Evolutionary conservation across 53 echinoderm and acorn worm species (phyloP).

Genomic region (Echinarachnius parma): DNA sequence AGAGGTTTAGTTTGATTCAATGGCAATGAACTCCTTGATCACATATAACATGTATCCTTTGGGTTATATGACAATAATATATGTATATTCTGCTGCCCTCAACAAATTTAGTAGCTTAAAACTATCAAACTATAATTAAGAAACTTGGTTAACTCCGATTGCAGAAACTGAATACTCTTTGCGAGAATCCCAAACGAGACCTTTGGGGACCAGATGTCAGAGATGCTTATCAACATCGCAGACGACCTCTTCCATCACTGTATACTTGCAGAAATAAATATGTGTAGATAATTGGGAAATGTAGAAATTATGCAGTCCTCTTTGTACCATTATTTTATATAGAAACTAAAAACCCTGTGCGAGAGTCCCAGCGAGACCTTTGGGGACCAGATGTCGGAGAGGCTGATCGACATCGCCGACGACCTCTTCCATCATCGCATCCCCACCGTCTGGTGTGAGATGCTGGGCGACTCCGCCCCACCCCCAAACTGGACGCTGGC

Average conservation of each 20-base stretch:
- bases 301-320: too few relatives aligned
- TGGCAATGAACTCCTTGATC: too few relatives aligned
- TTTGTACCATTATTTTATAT: too few relatives aligned
- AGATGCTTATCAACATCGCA: conserved; percentile 72
- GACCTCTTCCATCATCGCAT: conserved; percentile 94
- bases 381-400: conserved; percentile 94
- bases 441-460: conserved; percentile 72
- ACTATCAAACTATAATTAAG: too few relatives aligned
- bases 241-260: conserved; percentile 93
- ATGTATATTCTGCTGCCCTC: too few relatives aligned
- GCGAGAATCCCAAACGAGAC: conserved; percentile 92
- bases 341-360: conserved; percentile 83
- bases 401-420: conserved; percentile 75
- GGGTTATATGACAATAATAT: too few relatives aligned
- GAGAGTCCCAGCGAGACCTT: conserved; percentile 92
- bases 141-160: too few relatives aligned
- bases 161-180: conserved; percentile 80
- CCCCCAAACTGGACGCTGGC: conserved; percentile 84
- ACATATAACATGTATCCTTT: too few relatives aligned
- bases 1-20: too few relatives aligned
- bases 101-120: too few relatives aligned
- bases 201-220: conserved; percentile 94
- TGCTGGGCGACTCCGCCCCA: conserved; percentile 86
- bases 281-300: too few relatives aligned
- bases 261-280: too few relatives aligned